Conservation (phyloP, 2,888 invertebrate species). For the Gisinianus flammeolus region DNA sequence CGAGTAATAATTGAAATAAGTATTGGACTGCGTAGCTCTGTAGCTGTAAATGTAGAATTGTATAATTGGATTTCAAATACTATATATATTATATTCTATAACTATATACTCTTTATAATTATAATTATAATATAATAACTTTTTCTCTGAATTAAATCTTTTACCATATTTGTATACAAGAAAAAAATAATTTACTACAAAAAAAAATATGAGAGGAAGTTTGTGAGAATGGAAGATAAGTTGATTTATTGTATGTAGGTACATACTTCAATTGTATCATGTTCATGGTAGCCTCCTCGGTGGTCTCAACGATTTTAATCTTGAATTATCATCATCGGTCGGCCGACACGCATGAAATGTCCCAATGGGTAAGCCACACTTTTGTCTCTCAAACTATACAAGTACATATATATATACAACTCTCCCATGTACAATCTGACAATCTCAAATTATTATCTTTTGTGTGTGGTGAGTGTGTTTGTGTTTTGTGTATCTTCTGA, state of each 20-base stretch:
- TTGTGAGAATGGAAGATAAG: not conserved
- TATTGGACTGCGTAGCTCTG: too few species aligned
- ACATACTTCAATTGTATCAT: conserved; percentile 99
- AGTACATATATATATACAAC: too few species aligned
- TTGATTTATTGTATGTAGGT: conserved; percentile 64
- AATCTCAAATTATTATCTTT: too few species aligned
- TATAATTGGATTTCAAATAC: too few species aligned
- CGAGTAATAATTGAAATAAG: too few species aligned
- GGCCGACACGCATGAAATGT: conserved; percentile 96
- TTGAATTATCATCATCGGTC: conserved; percentile 97
- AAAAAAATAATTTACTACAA: not conserved
- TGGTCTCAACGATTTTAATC: conserved; percentile 96
- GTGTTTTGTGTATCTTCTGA: too few species aligned
- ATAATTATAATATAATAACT: too few species aligned
- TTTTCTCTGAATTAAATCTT: not conserved
- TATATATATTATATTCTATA: not conserved
- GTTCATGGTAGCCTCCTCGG: conserved; percentile 99
- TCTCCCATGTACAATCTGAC: too few species aligned
- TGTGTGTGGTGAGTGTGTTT: too few species aligned
- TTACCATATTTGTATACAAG: not conserved
- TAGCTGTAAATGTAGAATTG: too few species aligned
- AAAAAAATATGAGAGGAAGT: not conserved
- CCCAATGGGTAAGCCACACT: conserved; percentile 84
- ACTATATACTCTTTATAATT: not conserved
- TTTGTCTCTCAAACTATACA: too few species aligned